Evolutionary conservation across 2,888 invertebrate genomes (phyloP), one percentile per base, ranked within the genome.

Genomic region (Cremastinae sp.): DNA sequence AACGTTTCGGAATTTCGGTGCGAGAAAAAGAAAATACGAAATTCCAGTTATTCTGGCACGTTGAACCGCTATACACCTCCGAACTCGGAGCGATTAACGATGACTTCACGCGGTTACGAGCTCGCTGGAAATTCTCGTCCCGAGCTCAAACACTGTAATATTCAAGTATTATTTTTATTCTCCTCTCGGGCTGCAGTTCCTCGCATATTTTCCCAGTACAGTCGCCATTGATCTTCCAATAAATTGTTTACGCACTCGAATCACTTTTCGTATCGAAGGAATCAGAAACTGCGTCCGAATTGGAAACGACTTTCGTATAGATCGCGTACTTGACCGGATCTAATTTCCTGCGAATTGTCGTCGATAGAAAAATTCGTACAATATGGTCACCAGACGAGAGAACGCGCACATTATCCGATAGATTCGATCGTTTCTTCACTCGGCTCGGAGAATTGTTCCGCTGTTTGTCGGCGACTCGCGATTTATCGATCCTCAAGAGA

Each of bases 21-120:
- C n/a, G 10, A n/a, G 7, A 45, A 7, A 22, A 22, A 20, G 37
- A 49, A 39, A 37, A 62, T 18, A 62, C 8, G 12, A 18, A 45
- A 66, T 47, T 66, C 56, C 37, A 47, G 2, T 16, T n/a, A 16
- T 7, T 16, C 55, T 37, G 35, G 47, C 12, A 12, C n/a, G 55
- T 18, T 56, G 14, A 22, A 68, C 56, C 20, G 49, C 51, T 56
- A 18, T 43, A 49, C 41, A 64, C 49, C 12, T 28, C 37, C 53
- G 49, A 55, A 41, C 35, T 12, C 53, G 9, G n/a, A 35, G 16
- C 49, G 37, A 51, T 59, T 47, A 53, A 41, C 64, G 66, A 68
- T 68, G 37, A 62, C 62, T 66, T 68, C 55, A 56, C 75, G 62
- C 66, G 49, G 66, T 53, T 66, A 28, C 43, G n/a, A 9, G 28